Evolutionary conservation across 2,797 vertebrate genomes (phyloP), one percentile per base, ranked within the genome.

Genomic region (Hydrophis major): DNA sequence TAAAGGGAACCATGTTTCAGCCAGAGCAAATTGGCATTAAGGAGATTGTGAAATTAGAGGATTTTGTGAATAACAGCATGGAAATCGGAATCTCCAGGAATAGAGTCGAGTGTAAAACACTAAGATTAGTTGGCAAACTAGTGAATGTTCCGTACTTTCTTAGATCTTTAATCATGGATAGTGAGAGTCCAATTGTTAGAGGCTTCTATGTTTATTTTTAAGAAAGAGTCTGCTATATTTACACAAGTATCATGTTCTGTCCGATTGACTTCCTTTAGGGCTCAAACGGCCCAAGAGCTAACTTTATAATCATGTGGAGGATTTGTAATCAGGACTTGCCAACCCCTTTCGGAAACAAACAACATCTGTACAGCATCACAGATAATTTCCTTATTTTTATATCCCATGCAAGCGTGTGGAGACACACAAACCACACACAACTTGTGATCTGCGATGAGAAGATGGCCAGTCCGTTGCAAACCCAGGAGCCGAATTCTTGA

Each of bases 401-500:
- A 60, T 93, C 6, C 91, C 94, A 89, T 7, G 87, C 92, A 63
- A 25, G 6, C 14, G 1, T 0, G 28, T 12, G 12, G 28, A 66
- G 63, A 61, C 57, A 25, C 55, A 25, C 32, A 60, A 6, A 27
- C 18, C 18, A 4, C 78, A 86, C 47, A 50, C 86, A 94, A 27
- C 27, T 93, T 94, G 28, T 0, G 6, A 94, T 96, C 25, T 0
- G 6, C 94, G 96, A 95, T 94, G 88, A 96, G 96, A 94, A 83
- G 88, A 95, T 96, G 93, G 93, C 95, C 96, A 96, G 89, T 94
- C 95, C 93, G 94, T 93, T 94, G 90, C 50, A 94, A 94, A 63
- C 57, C 93, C 96, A 59, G 88, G 90, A 94, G 87, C 88, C 88
- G 91, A 59, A 95, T 95, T 94, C 47, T 94, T 91, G 60, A 74